Percentiles rank a stretch among this genome's conserved stretches.
Evolutionary conservation across 2,888 invertebrate genomes (phyloP).

Genomic region (Scotopteryx bipunctaria): DNA sequence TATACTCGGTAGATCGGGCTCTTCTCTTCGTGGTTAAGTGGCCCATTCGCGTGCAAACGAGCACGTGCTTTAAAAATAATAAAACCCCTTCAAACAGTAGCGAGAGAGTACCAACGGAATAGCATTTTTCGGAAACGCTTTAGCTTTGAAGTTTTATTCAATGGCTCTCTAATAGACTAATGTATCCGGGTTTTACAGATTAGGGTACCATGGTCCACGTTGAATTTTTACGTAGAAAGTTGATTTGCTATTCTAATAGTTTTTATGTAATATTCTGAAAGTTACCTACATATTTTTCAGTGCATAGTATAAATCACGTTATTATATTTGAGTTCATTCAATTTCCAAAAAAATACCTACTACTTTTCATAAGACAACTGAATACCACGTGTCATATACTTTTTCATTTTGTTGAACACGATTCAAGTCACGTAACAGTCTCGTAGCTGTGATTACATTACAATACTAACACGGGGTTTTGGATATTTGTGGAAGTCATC

Average conservation of each 20-base stretch:
- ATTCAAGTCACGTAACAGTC: conserved; percentile 34
- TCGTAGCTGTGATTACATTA: conserved; percentile 62
- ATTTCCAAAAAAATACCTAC: no score
- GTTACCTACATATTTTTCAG: no score
- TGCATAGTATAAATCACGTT: no score
- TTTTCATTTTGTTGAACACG: background rate
- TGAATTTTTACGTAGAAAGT: no score
- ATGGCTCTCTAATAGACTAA: conserved; percentile 26
- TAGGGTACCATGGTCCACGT: background rate
- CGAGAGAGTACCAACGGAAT: conserved; percentile 33
- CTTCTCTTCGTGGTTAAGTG: conserved; percentile 81
- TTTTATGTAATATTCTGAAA: no score
- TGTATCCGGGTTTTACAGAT: conserved; percentile 26
- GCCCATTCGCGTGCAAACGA: conserved; percentile 84
- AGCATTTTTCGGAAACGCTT: conserved; percentile 31
- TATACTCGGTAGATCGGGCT: conserved; percentile 57
- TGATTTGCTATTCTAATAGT: no score
- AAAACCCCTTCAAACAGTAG: conserved; percentile 73
- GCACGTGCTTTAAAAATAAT: conserved; percentile 81
- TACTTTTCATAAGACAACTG: no score
- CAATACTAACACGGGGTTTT: conserved; percentile 46
- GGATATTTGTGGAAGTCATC: conserved; percentile 66
- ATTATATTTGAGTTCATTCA: no score
- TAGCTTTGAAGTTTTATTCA: conserved; percentile 32
- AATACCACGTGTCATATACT: no score